Conservation (phyloP, 2,888 invertebrate genomes). For the Cordilura impudica region DNA sequence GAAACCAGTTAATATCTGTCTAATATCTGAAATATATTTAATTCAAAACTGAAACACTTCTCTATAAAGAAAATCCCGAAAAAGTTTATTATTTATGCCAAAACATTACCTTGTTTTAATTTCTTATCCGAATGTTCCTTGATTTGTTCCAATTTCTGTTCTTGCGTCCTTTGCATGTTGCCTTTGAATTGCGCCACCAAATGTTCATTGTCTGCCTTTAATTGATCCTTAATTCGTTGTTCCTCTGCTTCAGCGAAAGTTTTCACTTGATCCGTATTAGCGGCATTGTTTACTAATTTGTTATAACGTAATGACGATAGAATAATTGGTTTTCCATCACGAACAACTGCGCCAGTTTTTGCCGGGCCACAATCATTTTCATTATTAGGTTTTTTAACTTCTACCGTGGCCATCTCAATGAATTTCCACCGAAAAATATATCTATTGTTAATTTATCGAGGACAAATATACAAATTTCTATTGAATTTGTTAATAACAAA, state of each 20-base stretch:
- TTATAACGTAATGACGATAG: slow-evolving; percentile 66
- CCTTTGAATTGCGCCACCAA: slow-evolving; percentile 78
- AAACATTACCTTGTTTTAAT: slow-evolving; percentile 60
- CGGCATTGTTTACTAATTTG: slow-evolving; percentile 60
- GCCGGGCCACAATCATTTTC: neutral
- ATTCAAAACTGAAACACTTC: too few relatives aligned
- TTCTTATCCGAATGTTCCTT: slow-evolving; percentile 61
- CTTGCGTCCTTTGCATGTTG: slow-evolving; percentile 66
- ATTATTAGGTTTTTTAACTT: slow-evolving; percentile 13
- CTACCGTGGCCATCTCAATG: slow-evolving; percentile 9
- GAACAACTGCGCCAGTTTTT: slow-evolving; percentile 7
- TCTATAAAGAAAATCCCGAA: too few relatives aligned
- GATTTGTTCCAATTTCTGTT: slow-evolving; percentile 65
- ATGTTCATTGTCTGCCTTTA: slow-evolving; percentile 76
- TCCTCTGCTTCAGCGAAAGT: slow-evolving; percentile 71
- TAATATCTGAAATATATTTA: too few relatives aligned
- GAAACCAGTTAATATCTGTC: too few relatives aligned
- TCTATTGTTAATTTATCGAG: neutral
- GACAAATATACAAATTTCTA: slow-evolving; percentile 2
- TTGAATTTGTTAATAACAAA: slow-evolving; percentile 17
- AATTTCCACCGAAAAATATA: neutral
- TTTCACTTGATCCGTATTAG: slow-evolving; percentile 56
- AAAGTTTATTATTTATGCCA: too few relatives aligned
- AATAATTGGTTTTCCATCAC: slow-evolving; percentile 66
- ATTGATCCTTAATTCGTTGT: slow-evolving; percentile 72